phyloP scores from a whole-genome alignment of 2,113 vertebrate genomes.

The Raphicerus campestris region DNA sequence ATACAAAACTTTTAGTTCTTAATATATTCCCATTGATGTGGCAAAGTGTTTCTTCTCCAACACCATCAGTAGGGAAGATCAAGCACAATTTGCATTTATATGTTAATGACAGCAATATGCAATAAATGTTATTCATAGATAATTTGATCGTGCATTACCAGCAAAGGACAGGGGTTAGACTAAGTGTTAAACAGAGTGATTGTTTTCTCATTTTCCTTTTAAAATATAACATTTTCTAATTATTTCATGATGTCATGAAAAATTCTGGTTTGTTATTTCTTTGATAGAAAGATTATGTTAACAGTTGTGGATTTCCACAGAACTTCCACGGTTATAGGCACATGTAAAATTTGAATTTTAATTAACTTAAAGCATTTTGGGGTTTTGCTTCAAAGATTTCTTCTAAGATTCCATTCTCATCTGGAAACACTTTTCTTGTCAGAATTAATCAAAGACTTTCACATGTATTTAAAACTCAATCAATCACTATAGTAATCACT shows the following conservation, averaged over 20 bases:
- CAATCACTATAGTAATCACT: not conserved
- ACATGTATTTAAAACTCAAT: not conserved
- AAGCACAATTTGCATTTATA: not conserved
- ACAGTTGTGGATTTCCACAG: not conserved
- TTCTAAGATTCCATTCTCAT: constrained; percentile 1
- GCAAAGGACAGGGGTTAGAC: not conserved
- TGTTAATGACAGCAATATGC: not conserved
- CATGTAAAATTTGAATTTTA: constrained; percentile 11
- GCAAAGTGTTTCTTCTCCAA: not conserved
- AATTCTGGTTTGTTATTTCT: not conserved
- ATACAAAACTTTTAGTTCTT: not conserved
- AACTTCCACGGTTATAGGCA: not conserved
- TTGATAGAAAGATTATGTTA: not conserved
- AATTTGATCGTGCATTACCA: not conserved
- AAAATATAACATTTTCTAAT: not conserved
- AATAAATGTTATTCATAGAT: not conserved
- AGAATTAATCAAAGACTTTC: not conserved
- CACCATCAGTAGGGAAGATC: not conserved
- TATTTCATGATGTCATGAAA: not conserved
- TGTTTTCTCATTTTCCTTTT: not conserved
- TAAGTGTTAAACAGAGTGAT: not conserved
- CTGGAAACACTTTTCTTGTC: not conserved
- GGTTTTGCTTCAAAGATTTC: not conserved
- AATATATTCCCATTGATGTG: not conserved
- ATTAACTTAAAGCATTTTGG: not conserved